Percentiles rank a stretch among this genome's conserved stretches.
Conservation (phyloP, 2,888 invertebrate species). For the Hesperia comma region DNA sequence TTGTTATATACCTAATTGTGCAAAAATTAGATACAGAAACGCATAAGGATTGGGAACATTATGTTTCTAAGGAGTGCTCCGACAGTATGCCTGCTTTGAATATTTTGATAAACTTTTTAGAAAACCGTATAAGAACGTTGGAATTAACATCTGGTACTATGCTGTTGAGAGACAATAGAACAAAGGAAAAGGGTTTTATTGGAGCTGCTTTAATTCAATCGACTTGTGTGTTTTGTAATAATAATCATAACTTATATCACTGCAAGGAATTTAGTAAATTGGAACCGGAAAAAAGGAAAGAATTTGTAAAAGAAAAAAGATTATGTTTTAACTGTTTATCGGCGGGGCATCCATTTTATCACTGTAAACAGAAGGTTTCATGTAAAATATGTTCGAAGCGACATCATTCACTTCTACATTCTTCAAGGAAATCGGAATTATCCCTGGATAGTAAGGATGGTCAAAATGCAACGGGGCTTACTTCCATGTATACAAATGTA, state of each 20-base stretch:
- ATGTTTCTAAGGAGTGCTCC: conserved; percentile 26
- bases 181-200: conserved; percentile 7
- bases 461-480: conserved; percentile 9
- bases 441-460: conserved; percentile 30
- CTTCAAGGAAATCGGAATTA: conserved; percentile 27
- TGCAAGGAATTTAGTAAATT: conserved; percentile 40
- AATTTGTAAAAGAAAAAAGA: conserved; percentile 35
- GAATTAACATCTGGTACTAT: conserved; percentile 24
- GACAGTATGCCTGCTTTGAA: conserved; percentile 30
- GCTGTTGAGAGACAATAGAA: conserved; percentile 2
- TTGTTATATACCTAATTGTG: conserved; percentile 34
- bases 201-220: background rate
- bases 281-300: conserved; percentile 29
- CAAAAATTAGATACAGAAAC: conserved; percentile 39
- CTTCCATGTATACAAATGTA: conserved; percentile 28
- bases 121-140: conserved; percentile 33
- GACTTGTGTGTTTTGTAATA: conserved; percentile 33
- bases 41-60: conserved; percentile 24
- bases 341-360: conserved; percentile 35
- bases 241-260: conserved; percentile 37
- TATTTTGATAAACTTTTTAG: conserved; percentile 31
- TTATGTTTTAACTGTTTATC: conserved; percentile 41
- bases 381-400: conserved; percentile 39
- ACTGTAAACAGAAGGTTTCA: conserved; percentile 35
- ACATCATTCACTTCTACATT: conserved; percentile 41